Evolutionary conservation across 1,140 invertebrate genomes (phyloP), one percentile per base, ranked within the genome.

Genomic region (Hycleus phaleratus): DNA sequence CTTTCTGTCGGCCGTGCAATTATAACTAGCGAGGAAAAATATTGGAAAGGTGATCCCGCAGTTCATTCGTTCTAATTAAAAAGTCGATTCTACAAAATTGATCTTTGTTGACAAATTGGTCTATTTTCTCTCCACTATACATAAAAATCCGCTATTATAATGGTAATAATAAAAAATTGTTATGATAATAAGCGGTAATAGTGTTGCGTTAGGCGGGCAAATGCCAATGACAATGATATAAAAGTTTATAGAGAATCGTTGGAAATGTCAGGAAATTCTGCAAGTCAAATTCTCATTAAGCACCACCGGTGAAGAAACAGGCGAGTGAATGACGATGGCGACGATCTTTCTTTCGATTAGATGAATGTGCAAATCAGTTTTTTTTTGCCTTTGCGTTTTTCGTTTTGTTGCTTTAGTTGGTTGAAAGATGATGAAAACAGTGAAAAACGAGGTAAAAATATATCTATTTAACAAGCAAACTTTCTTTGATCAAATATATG

Each of bases 211-310:
- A 58, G 32, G 7, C 50, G 56, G 42, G 45, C 50, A 50, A 58
- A 48, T 57, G 55, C 39, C 12, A 40, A 49, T 40, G 46, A 25
- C 24, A 45, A 26, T 32, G 44, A 44, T 8, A 42, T 43, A 38
- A 26, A 43, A 43, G 4, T 32, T 32, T 32, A 32, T 32, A 32
- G 4, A 32, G 7, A 32, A 32, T 32, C 7, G 32, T 7, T 18
- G 18, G 32, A 32, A 32, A 32, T 32, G 32, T 32, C 32, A 7
- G 12, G 32, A n/a, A 42, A 58, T 51, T 58, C 56, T 58, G 56
- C 47, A 58, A 58, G 46, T 58, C 56, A 58, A 58, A 58, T 58
- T 58, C 43, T 51, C 48, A 50, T 51, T 51, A 26, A 46, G 46
- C 32, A 32, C 32, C 32, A 7, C 7, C 32, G 32, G 32, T 7